These are phyloP conservation scores for Macrotis lagotis DNA, from an alignment of 2,113 vertebrate species.

Conservation along the genomic window DNA sequence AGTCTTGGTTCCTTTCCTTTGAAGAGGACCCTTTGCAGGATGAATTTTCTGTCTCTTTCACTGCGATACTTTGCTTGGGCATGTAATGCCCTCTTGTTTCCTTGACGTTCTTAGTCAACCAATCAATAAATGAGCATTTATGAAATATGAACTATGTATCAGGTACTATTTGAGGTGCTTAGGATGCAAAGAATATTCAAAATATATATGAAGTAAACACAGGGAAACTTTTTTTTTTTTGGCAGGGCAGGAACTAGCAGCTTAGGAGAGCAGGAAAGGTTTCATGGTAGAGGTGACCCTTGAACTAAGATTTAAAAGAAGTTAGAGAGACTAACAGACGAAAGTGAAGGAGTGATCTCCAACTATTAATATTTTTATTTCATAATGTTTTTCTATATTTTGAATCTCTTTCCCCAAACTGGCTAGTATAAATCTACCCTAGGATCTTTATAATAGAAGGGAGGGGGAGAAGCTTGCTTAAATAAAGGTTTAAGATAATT, in stretches of 20 bases:
- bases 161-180: not conserved
- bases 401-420: not conserved
- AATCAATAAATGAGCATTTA: not conserved
- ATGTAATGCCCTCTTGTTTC: not conserved
- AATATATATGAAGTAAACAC: too few relatives aligned
- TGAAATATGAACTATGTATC: not conserved
- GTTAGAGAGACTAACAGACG: not conserved
- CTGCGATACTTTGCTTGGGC: not conserved
- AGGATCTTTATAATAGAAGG: not conserved
- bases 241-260: not conserved
- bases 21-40: not conserved
- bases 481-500: not conserved
- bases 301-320: not conserved
- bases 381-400: not conserved
- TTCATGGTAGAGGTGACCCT: not conserved
- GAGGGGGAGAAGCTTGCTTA: not conserved
- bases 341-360: not conserved
- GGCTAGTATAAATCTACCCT: not conserved
- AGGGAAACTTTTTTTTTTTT: not conserved
- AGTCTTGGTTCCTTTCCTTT: not conserved
- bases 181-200: not conserved
- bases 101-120: not conserved
- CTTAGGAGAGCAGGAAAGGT: not conserved
- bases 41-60: not conserved
- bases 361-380: not conserved